Conservation (phyloP, 1,140 invertebrate genomes). For the Plectrocnemia conspersa region DNA sequence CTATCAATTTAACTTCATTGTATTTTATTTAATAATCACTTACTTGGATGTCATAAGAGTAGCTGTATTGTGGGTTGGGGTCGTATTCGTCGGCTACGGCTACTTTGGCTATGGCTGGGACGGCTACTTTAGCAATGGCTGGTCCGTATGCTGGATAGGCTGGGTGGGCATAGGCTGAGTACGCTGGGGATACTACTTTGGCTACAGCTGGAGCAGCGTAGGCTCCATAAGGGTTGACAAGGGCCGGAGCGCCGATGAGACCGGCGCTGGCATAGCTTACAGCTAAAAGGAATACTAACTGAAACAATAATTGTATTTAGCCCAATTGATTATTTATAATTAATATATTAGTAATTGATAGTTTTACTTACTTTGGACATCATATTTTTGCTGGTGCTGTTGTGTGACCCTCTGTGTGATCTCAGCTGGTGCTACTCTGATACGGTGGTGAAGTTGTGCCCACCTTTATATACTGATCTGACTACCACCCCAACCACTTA, state of each 20-base stretch:
- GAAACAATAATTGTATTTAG: slow-evolving; percentile 7
- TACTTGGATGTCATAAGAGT: slow-evolving; percentile 55
- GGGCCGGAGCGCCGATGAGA: slow-evolving; percentile 20
- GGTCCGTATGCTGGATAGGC: slow-evolving; percentile 1
- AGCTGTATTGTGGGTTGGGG: slow-evolving; percentile 55
- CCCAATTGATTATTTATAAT: not conserved
- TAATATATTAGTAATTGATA: not conserved
- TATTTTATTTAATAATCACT: slow-evolving; percentile 27
- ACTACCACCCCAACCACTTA: slow-evolving; percentile 11
- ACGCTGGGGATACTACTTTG: too few relatives aligned
- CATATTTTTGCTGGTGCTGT: slow-evolving; percentile 2
- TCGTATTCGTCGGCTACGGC: slow-evolving; percentile 50
- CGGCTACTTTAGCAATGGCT: slow-evolving; percentile 21
- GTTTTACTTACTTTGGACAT: slow-evolving; percentile 16
- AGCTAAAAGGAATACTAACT: slow-evolving; percentile 26
- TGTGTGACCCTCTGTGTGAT: slow-evolving; percentile 1
- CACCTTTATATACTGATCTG: slow-evolving; percentile 12
- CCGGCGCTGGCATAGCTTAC: slow-evolving; percentile 9
- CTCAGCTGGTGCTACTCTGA: slow-evolving; percentile 7
- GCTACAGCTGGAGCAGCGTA: slow-evolving; percentile 5
- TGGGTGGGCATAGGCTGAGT: slow-evolving; percentile 17
- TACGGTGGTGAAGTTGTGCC: slow-evolving; percentile 14
- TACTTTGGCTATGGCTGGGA: slow-evolving; percentile 44
- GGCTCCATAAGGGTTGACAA: slow-evolving; percentile 4
- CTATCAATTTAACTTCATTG: too few relatives aligned